Evolutionary conservation across 2,113 vertebrate genomes (phyloP).

Genomic region (Tupaia tana): DNA sequence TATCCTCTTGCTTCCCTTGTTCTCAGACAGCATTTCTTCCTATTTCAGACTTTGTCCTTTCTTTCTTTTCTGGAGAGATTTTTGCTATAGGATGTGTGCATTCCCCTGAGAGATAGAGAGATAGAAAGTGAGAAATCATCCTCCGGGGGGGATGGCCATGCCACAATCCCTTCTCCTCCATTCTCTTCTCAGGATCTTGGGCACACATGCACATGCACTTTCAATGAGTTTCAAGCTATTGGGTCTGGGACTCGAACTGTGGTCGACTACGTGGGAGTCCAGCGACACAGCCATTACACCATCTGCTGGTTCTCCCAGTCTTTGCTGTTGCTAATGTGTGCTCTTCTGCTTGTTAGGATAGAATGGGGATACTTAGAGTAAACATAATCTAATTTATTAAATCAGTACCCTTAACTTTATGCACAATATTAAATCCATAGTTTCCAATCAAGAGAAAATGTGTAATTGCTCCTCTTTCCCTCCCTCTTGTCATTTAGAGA

Average conservation of each 20-base stretch:
- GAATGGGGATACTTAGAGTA: neutral
- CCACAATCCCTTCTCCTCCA: no score
- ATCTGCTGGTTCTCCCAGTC: neutral
- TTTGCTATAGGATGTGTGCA: no score
- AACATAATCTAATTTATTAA: neutral
- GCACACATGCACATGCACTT: no score
- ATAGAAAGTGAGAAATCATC: no score
- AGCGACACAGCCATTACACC: no score
- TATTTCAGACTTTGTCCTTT: neutral
- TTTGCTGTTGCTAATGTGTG: neutral
- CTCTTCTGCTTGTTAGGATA: neutral
- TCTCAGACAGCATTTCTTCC: neutral
- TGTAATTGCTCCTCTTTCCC: neutral
- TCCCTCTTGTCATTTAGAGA: neutral
- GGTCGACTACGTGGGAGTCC: no score
- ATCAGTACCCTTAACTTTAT: slow-evolving; percentile 29
- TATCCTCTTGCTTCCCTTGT: neutral
- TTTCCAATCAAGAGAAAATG: neutral
- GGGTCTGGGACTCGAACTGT: no score
- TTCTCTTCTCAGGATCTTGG: no score
- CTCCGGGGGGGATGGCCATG: no score
- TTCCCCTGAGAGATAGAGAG: no score
- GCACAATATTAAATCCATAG: neutral
- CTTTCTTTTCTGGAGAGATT: no score
- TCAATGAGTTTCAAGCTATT: no score